phyloP scores from a whole-genome alignment of 2,797 vertebrate genomes.

The Geotrypetes seraphini region DNA sequence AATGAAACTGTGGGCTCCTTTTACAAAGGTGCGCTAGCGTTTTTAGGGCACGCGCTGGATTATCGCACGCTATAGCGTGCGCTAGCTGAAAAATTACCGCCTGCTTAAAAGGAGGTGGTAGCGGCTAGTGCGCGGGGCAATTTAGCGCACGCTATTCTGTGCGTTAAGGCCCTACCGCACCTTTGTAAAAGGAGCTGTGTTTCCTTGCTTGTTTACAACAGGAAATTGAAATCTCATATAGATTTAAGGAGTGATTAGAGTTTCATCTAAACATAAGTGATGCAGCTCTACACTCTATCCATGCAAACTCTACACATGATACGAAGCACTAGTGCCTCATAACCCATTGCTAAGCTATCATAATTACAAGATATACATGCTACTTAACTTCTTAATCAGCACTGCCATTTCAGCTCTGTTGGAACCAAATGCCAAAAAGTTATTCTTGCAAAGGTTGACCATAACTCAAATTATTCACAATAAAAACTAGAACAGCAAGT shows the following conservation, averaged over 20 bases:
- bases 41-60: too few species aligned
- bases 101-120: too few species aligned
- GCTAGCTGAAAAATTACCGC: too few species aligned
- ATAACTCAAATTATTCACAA: constrained; percentile 21
- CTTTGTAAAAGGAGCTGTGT: too few species aligned
- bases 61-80: too few species aligned
- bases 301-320: not conserved
- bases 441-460: constrained; percentile 8
- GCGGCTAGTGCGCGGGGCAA: too few species aligned
- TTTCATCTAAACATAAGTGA: not conserved
- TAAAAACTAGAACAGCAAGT: constrained; percentile 15
- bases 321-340: constrained; percentile 4
- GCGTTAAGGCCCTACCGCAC: too few species aligned
- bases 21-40: too few species aligned
- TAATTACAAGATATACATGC: constrained; percentile 11
- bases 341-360: constrained; percentile 11
- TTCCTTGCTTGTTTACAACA: not conserved
- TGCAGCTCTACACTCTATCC: not conserved
- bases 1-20: too few species aligned
- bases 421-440: constrained; percentile 9
- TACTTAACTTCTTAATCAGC: constrained; percentile 17
- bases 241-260: not conserved
- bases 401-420: constrained; percentile 2
- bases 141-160: too few species aligned
- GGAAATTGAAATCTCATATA: too few species aligned